Percentiles rank a stretch among this genome's conserved stretches.
These are phyloP conservation scores for Chalcosyrphus nemorum DNA, from an alignment of 2,888 invertebrate species.

Conservation along the genomic window DNA sequence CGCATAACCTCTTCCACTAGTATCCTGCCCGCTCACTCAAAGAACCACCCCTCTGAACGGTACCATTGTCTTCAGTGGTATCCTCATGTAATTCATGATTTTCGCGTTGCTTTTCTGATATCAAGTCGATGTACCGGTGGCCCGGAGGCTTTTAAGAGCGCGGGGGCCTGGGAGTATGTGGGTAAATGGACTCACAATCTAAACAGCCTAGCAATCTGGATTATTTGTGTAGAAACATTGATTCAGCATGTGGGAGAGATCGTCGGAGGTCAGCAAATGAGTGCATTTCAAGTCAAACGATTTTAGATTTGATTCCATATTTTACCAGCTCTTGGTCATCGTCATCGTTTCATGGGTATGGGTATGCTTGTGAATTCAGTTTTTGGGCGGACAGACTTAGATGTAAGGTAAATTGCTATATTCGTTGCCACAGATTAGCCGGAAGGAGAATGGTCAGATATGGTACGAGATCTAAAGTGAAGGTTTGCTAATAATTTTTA, in stretches of 20 bases:
- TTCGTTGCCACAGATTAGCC: conserved; percentile 22
- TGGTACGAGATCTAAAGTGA: conserved; percentile 4
- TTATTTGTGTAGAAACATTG: conserved; percentile 68
- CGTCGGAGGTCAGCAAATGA: conserved; percentile 72
- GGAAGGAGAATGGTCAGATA: not conserved
- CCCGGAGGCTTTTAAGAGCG: conserved; percentile 50
- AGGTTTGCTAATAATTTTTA: conserved; percentile 14
- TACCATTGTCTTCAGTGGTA: conserved; percentile 59
- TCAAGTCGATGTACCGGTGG: conserved; percentile 57
- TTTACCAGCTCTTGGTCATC: conserved; percentile 48
- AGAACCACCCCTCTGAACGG: conserved; percentile 47
- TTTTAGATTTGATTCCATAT: conserved; percentile 71
- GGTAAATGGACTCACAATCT: conserved; percentile 52
- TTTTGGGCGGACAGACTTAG: conserved; percentile 50
- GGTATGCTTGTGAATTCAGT: not conserved
- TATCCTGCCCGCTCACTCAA: conserved; percentile 43
- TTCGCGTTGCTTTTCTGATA: conserved; percentile 51
- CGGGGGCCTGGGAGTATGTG: conserved; percentile 25
- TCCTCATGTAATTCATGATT: conserved; percentile 51
- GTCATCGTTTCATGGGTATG: not conserved
- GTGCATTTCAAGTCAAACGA: conserved; percentile 73
- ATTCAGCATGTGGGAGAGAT: conserved; percentile 74
- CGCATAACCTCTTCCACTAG: conserved; percentile 64
- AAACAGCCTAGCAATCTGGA: conserved; percentile 58
- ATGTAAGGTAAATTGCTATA: conserved; percentile 51